phyloP scores from a whole-genome alignment of 2,113 vertebrate species.

The Brachyistius frenatus region DNA sequence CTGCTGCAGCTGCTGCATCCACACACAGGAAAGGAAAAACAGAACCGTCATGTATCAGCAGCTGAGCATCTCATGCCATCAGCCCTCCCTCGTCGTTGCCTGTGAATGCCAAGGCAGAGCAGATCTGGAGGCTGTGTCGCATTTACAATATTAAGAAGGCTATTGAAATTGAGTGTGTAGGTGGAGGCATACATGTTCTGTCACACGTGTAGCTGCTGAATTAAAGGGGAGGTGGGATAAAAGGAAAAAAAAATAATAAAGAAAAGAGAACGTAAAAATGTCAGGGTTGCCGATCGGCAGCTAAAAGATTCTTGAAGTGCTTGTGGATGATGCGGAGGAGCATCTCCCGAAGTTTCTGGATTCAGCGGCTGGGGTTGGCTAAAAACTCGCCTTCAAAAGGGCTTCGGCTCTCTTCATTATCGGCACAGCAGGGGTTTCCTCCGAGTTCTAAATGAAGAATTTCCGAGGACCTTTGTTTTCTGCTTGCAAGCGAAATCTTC shows the following conservation, averaged over 20 bases:
- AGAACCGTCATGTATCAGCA: constrained; percentile 14
- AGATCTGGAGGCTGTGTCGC: constrained; percentile 73
- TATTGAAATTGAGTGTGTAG: constrained; percentile 78
- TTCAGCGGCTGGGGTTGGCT: constrained; percentile 37
- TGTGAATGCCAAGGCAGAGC: constrained; percentile 73
- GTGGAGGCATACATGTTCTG: constrained; percentile 78
- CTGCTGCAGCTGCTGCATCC: constrained; percentile 9
- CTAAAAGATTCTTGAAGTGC: constrained; percentile 59
- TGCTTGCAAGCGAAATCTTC: constrained; percentile 18
- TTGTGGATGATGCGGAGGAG: constrained; percentile 59
- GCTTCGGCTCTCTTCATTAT: not conserved
- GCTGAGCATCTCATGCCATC: constrained; percentile 51
- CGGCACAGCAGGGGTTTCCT: not conserved
- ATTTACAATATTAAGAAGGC: constrained; percentile 78
- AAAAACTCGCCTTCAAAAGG: constrained; percentile 3
- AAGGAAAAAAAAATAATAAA: not conserved
- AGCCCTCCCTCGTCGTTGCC: constrained; percentile 30
- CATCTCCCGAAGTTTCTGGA: constrained; percentile 54
- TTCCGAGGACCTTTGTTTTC: not conserved
- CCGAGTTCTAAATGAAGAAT: constrained; percentile 13
- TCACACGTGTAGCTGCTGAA: constrained; percentile 69
- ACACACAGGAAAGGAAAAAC: not conserved
- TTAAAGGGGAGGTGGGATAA: constrained; percentile 32
- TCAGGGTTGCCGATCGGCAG: constrained; percentile 66
- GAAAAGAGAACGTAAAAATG: constrained; percentile 1